Percentiles rank a stretch among this genome's conserved stretches.
Evolutionary conservation across 1,140 invertebrate genomes (phyloP).

Genomic region (Drosophila suzukii): DNA sequence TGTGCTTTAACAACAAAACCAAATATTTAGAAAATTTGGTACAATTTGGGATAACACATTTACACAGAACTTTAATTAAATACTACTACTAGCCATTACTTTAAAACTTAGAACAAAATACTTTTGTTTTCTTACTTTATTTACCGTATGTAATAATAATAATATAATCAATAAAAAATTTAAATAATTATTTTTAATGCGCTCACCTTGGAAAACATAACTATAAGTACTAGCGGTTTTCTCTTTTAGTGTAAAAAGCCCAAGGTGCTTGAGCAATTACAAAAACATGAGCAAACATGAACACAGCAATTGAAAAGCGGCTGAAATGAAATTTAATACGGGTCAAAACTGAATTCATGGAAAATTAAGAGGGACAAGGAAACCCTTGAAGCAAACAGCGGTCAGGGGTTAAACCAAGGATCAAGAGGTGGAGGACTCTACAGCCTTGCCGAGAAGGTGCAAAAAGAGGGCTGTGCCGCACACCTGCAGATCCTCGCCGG

Average conservation of each 20-base stretch:
- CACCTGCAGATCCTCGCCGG: constrained; percentile 58
- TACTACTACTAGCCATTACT: no score
- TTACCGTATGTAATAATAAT: no score
- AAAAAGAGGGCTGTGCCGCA: constrained; percentile 60
- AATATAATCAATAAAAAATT: no score
- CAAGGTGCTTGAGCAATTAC: constrained; percentile 58
- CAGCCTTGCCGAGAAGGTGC: constrained; percentile 37
- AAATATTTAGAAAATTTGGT: no score
- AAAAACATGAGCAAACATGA: constrained; percentile 80
- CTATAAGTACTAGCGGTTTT: neutral
- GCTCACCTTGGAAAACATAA: no score
- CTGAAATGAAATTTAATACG: constrained; percentile 65
- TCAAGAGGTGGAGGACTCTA: neutral
- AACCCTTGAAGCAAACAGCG: constrained; percentile 49
- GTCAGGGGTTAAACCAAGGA: constrained; percentile 23
- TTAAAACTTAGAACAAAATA: no score
- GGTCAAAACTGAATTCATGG: constrained; percentile 45
- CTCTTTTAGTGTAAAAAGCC: constrained; percentile 8
- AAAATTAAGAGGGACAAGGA: constrained; percentile 44
- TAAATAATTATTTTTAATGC: no score
- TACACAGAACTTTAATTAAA: no score
- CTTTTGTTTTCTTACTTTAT: no score
- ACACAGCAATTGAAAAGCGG: constrained; percentile 68
- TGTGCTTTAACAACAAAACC: no score
- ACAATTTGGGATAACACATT: no score